Evolutionary conservation across 2,797 vertebrate genomes (phyloP).

Genomic region (Lacerta bilineata): DNA sequence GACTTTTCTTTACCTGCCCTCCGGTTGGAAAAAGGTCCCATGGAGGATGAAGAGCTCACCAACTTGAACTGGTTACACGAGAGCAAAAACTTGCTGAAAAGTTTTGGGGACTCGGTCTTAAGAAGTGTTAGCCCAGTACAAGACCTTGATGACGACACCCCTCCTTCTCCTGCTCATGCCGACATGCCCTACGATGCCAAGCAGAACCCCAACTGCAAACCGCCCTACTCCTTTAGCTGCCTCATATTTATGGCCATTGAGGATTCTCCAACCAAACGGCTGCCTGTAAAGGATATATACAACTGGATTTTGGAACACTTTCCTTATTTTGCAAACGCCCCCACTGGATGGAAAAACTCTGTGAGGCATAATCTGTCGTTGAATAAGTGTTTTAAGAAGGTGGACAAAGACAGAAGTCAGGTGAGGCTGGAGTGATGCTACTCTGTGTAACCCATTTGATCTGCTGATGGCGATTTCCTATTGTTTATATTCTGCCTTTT

Average conservation of each 20-base stretch:
- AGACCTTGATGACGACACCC: conserved; percentile 86
- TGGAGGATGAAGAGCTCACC: conserved; percentile 91
- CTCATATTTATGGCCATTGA: conserved; percentile 99
- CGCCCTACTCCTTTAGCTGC: conserved; percentile 98
- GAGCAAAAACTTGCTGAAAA: conserved; percentile 92
- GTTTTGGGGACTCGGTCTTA: conserved; percentile 89
- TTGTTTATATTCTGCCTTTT: background rate
- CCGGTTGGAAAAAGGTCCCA: conserved; percentile 85
- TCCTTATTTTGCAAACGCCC: conserved; percentile 95
- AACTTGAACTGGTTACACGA: conserved; percentile 93
- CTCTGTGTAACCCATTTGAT: conserved; percentile 46
- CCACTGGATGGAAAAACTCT: conserved; percentile 99
- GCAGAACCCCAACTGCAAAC: conserved; percentile 94
- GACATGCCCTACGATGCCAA: conserved; percentile 92
- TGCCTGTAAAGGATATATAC: conserved; percentile 98
- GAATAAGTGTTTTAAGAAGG: conserved; percentile 99
- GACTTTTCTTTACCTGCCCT: conserved; percentile 86
- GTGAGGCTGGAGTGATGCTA: conserved; percentile 78
- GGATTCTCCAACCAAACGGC: conserved; percentile 94
- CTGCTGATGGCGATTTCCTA: background rate
- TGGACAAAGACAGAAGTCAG: conserved; percentile 98
- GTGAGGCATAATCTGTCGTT: conserved; percentile 96
- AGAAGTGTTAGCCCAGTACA: conserved; percentile 90
- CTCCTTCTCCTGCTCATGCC: conserved; percentile 89
- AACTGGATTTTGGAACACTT: conserved; percentile 99